Percentiles rank a stretch among this genome's conserved stretches.
Conservation (phyloP, 35 echinoderm and acorn worm genomes). For the Nesometra sesokonis region DNA sequence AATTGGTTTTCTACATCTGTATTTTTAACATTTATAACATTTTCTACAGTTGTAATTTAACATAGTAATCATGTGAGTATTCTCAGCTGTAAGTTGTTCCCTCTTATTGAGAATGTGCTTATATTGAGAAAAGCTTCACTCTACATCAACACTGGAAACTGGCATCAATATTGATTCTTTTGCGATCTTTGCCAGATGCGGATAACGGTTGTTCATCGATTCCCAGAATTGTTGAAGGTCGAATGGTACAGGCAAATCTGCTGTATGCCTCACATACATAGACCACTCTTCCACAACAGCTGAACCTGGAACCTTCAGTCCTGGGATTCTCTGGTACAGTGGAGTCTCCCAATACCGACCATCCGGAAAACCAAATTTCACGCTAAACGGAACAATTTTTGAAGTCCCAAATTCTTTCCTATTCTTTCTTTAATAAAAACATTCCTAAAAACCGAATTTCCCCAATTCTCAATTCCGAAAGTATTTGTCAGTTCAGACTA, state of each 20-base stretch:
- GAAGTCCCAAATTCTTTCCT: too few species aligned
- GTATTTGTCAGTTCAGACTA: too few species aligned
- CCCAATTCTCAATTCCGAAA: too few species aligned
- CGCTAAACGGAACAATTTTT: too few species aligned
- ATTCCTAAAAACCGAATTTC: too few species aligned
- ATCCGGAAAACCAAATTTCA: too few species aligned
- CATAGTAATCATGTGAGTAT: constrained; percentile 47
- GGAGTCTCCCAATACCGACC: too few species aligned
- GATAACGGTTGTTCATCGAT: constrained; percentile 8
- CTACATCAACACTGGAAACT: constrained; percentile 39
- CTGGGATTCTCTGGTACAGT: constrained; percentile 33
- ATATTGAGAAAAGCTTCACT: constrained; percentile 48
- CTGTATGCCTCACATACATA: constrained; percentile 19
- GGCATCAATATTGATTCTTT: constrained; percentile 48
- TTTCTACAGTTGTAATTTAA: constrained; percentile 48
- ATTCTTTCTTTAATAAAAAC: too few species aligned
- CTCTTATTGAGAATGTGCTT: constrained; percentile 44
- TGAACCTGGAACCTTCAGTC: constrained; percentile 1
- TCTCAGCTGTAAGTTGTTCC: constrained; percentile 31
- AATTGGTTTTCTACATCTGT: too few species aligned
- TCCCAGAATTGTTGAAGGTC: constrained; percentile 27
- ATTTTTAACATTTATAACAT: too few species aligned
- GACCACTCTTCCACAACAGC: constrained; percentile 32
- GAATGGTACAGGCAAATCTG: constrained; percentile 34
- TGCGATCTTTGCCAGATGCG: constrained; percentile 27